These are phyloP conservation scores for Orthosia incerta DNA, from an alignment of 2,888 invertebrate genomes.

Conservation along the genomic window DNA sequence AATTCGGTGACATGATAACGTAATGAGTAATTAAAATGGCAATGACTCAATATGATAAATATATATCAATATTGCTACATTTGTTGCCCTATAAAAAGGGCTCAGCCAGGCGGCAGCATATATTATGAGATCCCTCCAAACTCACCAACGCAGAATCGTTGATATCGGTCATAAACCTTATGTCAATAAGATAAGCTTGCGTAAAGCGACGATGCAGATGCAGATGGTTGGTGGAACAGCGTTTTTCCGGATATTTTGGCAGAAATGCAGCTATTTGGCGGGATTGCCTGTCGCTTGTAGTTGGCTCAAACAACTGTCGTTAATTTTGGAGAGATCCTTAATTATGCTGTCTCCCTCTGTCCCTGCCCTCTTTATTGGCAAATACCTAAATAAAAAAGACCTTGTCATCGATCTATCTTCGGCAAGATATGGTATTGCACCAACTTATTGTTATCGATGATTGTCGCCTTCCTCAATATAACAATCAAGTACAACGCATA, in stretches of 20 bases:
- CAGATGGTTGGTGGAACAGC: not conserved
- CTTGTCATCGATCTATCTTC: not conserved
- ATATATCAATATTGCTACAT: slow-evolving; percentile 12
- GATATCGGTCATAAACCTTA: slow-evolving; percentile 37
- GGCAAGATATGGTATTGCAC: slow-evolving; percentile 14
- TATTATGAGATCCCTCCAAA: not conserved
- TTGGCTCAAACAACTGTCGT: not conserved
- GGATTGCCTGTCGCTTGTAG: not conserved
- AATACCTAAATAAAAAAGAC: not conserved
- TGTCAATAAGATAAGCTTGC: slow-evolving; percentile 8
- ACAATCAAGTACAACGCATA: slow-evolving; percentile 2
- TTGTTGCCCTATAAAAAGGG: slow-evolving; percentile 12
- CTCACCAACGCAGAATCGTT: slow-evolving; percentile 11
- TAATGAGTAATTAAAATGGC: no score
- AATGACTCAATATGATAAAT: slow-evolving; percentile 15
- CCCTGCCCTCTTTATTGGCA: not conserved
- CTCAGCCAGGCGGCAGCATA: no score
- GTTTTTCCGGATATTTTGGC: not conserved
- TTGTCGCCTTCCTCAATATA: not conserved
- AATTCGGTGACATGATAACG: slow-evolving; percentile 2
- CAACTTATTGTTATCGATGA: slow-evolving; percentile 6
- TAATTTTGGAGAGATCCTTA: not conserved
- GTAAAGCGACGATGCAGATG: not conserved
- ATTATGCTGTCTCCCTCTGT: not conserved
- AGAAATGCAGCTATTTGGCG: not conserved